Evolutionary conservation across 2,113 vertebrate species (phyloP).

Genomic region (Erpornis zantholeuca): DNA sequence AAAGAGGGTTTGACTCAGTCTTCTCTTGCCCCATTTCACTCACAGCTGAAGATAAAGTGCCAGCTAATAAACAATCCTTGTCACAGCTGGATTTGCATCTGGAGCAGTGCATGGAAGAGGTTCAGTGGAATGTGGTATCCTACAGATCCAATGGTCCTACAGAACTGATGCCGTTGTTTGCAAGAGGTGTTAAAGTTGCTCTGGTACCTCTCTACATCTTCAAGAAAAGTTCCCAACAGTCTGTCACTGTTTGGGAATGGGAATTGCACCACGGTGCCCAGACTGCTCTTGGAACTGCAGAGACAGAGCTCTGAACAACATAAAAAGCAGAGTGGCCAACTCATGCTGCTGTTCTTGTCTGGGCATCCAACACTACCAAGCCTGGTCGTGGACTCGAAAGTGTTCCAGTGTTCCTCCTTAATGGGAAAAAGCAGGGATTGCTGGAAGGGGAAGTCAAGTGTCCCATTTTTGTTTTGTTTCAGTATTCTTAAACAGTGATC

Average conservation of each 20-base stretch:
- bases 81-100: not conserved
- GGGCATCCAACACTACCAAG: not conserved
- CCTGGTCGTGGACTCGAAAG: not conserved
- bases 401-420: not conserved
- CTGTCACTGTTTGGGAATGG: not conserved
- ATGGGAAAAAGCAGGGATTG: not conserved
- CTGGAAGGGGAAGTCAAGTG: not conserved
- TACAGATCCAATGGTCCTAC: not conserved
- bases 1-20: not conserved
- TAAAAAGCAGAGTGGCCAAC: not conserved
- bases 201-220: not conserved
- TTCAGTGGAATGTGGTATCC: not conserved
- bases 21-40: not conserved
- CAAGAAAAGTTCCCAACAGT: not conserved
- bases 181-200: not conserved
- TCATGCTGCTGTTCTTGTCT: not conserved
- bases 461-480: not conserved
- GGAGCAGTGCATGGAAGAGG: accelerated
- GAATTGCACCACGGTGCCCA: too few relatives aligned
- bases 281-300: not conserved
- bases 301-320: not conserved
- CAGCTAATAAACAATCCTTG: not conserved
- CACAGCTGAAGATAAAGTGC: not conserved
- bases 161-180: not conserved
- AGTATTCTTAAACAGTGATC: not conserved